Evolutionary conservation across 1,140 invertebrate genomes (phyloP).

Genomic region (Tetraneura akinire): DNA sequence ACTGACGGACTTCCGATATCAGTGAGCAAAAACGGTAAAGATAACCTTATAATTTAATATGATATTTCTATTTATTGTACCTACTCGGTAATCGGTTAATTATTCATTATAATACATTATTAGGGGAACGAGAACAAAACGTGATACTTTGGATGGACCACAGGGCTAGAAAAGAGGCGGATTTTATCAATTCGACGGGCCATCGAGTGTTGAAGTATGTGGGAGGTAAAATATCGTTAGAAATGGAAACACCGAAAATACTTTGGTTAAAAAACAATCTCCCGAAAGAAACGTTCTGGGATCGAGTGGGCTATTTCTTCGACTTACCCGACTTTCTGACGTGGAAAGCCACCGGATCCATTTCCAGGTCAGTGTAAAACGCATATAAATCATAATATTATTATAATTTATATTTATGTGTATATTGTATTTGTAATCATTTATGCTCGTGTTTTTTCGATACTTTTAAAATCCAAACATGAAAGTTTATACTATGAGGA

Average conservation of each 20-base stretch:
- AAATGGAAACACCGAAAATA: conserved; percentile 96
- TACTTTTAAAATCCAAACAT: too few relatives aligned
- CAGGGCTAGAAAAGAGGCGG: conserved; percentile 78
- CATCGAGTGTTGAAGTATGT: conserved; percentile 82
- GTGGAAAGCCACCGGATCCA: conserved; percentile 81
- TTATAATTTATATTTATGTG: too few relatives aligned
- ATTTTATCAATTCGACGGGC: conserved; percentile 75
- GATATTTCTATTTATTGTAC: too few relatives aligned
- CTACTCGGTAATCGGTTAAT: too few relatives aligned
- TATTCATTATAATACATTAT: neutral
- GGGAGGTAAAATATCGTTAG: conserved; percentile 87
- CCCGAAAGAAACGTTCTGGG: conserved; percentile 65
- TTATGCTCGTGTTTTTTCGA: too few relatives aligned
- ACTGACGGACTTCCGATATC: conserved; percentile 70
- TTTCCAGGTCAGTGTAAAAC: conserved; percentile 64
- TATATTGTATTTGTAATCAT: too few relatives aligned
- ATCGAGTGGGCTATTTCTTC: conserved; percentile 75
- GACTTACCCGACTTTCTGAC: conserved; percentile 94
- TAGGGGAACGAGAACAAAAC: conserved; percentile 72
- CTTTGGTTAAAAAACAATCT: conserved; percentile 89
- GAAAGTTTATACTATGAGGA: too few relatives aligned
- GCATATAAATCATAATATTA: too few relatives aligned
- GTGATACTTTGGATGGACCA: conserved; percentile 98
- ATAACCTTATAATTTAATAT: too few relatives aligned
- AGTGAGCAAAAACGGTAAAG: conserved; percentile 71